These are phyloP conservation scores for Chelonia mydas DNA, from an alignment of 2,797 vertebrate species.

Conservation along the genomic window DNA sequence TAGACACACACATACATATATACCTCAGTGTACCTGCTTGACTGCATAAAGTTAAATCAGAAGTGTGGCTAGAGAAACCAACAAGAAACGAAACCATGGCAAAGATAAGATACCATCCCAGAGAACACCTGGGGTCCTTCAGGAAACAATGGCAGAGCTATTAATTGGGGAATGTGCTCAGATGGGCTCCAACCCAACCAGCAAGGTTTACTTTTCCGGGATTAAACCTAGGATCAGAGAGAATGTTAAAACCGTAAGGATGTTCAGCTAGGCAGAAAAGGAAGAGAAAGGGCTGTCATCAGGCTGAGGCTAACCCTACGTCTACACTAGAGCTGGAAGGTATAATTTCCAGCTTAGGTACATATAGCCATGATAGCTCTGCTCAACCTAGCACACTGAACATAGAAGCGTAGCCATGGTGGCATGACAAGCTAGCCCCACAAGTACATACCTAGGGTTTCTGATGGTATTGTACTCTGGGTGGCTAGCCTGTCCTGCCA, in stretches of 20 bases:
- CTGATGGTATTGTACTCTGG: not conserved
- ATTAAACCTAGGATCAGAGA: not conserved
- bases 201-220: conserved; percentile 44
- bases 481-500: not conserved
- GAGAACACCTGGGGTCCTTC: not conserved
- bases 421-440: too few relatives aligned
- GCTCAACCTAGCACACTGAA: not conserved
- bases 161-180: conserved; percentile 13
- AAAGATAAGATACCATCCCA: conserved; percentile 33
- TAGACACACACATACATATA: too few relatives aligned
- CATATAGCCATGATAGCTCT: not conserved
- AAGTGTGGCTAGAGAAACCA: not conserved
- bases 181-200: conserved; percentile 36
- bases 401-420: too few relatives aligned
- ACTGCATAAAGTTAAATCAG: conserved; percentile 48
- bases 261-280: not conserved
- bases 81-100: not conserved
- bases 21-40: not conserved
- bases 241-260: not conserved
- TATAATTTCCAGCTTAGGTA: not conserved
- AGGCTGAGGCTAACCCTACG: not conserved
- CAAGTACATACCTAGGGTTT: too few relatives aligned
- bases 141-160: not conserved
- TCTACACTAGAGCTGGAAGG: not conserved
- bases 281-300: not conserved